Conservation (phyloP, 2,797 vertebrate genomes). For the Pipistrellus pygmaeus region DNA sequence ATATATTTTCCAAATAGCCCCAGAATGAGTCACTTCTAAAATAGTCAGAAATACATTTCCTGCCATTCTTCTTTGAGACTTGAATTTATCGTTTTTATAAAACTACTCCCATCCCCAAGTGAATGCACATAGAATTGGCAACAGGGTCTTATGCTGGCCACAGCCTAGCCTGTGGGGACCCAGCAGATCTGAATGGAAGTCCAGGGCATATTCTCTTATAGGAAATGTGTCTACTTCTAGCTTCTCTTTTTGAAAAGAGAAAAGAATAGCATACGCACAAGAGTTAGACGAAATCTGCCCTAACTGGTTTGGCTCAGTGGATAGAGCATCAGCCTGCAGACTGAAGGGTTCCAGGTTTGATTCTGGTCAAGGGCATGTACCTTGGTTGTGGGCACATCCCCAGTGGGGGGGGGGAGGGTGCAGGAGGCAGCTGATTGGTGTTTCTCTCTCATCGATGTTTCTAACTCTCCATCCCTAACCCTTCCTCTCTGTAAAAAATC, state of each 20-base stretch:
- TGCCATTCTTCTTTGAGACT: constrained; percentile 69
- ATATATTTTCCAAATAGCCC: constrained; percentile 68
- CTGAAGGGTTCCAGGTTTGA: too few relatives aligned
- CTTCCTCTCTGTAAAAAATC: too few relatives aligned
- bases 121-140: neutral
- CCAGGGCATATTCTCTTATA: neutral
- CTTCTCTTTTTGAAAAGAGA: neutral
- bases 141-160: neutral
- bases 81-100: constrained; percentile 57
- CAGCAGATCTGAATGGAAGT: neutral
- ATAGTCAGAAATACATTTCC: constrained; percentile 73
- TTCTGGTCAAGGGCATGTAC: too few relatives aligned
- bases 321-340: too few relatives aligned
- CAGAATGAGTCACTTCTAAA: constrained; percentile 74
- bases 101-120: neutral
- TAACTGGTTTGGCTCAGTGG: too few relatives aligned
- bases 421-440: too few relatives aligned
- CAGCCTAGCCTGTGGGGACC: neutral
- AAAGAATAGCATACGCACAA: neutral
- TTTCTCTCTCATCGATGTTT: too few relatives aligned
- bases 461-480: too few relatives aligned
- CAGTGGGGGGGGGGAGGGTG: too few relatives aligned
- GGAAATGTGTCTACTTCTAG: neutral
- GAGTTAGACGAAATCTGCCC: neutral
- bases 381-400: too few relatives aligned